phyloP scores from a whole-genome alignment of 2,797 vertebrate species.

The Malurus splendens region DNA sequence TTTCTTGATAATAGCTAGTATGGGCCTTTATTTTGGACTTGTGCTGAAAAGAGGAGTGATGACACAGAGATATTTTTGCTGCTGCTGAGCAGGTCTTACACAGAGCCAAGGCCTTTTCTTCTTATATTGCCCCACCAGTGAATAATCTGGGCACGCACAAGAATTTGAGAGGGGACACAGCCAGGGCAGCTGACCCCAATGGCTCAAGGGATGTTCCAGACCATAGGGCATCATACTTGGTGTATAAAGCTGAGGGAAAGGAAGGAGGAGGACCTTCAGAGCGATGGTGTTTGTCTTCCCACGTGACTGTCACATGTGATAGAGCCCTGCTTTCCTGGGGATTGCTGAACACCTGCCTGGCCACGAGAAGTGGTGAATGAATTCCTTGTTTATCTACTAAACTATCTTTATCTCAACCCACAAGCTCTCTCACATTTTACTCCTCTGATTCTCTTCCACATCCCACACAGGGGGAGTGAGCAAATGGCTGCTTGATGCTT shows the following conservation, averaged over 20 bases:
- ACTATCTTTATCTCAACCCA: background rate
- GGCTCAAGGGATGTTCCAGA: background rate
- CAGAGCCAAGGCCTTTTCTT: background rate
- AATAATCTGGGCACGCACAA: background rate
- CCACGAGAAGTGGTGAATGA: background rate
- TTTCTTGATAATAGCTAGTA: background rate
- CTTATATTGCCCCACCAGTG: background rate
- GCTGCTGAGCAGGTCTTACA: background rate
- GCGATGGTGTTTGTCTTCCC: background rate
- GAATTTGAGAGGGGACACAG: background rate
- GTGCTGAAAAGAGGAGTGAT: background rate
- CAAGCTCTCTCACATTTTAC: background rate
- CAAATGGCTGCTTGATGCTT: background rate
- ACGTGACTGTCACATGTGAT: rapidly evolving
- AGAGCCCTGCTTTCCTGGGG: background rate
- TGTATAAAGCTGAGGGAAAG: background rate
- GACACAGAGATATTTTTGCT: background rate
- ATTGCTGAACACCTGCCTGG: background rate
- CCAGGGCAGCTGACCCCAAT: background rate
- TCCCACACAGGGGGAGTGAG: background rate
- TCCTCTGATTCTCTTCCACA: background rate
- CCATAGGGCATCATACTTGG: background rate
- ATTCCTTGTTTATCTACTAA: background rate
- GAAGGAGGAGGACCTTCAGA: background rate
- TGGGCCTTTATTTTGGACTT: background rate